A percentile compares a stretch with the other conserved stretches of the same genome.
Conservation (phyloP, 2,888 invertebrate species). For the Luffia ferchaultella region DNA sequence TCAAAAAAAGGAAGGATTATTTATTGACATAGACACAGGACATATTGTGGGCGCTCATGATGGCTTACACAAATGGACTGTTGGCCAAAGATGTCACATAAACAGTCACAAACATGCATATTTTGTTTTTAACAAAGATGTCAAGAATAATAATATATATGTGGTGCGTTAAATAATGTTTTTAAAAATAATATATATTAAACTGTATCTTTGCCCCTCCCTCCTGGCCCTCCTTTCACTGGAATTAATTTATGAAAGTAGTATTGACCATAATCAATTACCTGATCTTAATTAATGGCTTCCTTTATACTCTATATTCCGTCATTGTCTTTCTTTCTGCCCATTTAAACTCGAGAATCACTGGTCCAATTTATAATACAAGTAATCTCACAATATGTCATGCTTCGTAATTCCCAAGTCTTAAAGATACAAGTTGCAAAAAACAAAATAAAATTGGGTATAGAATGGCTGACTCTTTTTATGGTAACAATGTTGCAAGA, state of each 20-base stretch:
- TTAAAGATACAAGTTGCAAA: too few species aligned
- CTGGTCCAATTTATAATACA: too few species aligned
- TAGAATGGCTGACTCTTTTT: too few species aligned
- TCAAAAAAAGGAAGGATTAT: conserved; percentile 75
- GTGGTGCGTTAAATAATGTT: conserved; percentile 66
- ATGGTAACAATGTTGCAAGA: too few species aligned
- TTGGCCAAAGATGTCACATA: conserved; percentile 86
- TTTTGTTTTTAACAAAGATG: conserved; percentile 79
- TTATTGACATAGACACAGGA: conserved; percentile 85
- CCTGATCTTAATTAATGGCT: too few species aligned
- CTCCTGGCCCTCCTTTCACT: neutral
- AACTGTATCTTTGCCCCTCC: conserved; percentile 1
- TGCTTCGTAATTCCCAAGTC: too few species aligned
- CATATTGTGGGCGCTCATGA: conserved; percentile 79
- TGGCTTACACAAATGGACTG: conserved; percentile 92
- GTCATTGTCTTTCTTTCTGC: neutral
- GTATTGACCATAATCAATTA: too few species aligned
- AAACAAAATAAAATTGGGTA: too few species aligned
- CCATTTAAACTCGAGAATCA: too few species aligned
- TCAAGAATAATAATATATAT: conserved; percentile 74
- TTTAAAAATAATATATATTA: neutral
- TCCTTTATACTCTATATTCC: neutral
- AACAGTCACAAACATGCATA: conserved; percentile 70
- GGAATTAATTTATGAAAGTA: too few species aligned
- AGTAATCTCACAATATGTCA: too few species aligned